Evolutionary conservation across 2,888 invertebrate species (phyloP).

Genomic region (Stenodera caucasica): DNA sequence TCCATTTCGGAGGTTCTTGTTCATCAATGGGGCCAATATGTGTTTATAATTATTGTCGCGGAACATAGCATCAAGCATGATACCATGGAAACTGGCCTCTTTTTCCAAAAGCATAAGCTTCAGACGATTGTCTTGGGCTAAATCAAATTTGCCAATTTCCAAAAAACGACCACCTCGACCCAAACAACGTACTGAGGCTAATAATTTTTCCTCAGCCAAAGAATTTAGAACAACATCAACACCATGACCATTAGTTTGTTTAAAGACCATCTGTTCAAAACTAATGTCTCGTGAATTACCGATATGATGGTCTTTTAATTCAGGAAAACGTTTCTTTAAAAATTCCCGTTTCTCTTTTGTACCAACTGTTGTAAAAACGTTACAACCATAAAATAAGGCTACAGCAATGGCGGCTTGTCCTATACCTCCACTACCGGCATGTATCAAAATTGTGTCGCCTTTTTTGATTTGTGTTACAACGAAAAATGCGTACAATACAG

Average conservation of each 20-base stretch:
- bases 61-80: conserved; percentile 70
- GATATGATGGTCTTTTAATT: conserved; percentile 35
- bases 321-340: conserved; percentile 60
- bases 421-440: conserved; percentile 70
- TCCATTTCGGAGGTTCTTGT: conserved; percentile 56
- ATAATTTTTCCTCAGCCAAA: conserved; percentile 84
- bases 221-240: conserved; percentile 91
- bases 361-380: conserved; percentile 72
- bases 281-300: conserved; percentile 79
- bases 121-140: conserved; percentile 65
- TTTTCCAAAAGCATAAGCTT: conserved; percentile 70
- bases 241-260: conserved; percentile 78
- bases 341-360: conserved; percentile 66
- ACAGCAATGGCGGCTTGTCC: conserved; percentile 79
- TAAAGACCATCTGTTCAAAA: conserved; percentile 82
- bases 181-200: conserved; percentile 66
- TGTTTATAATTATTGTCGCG: background rate
- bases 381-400: conserved; percentile 66
- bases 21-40: conserved; percentile 53
- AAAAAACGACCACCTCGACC: conserved; percentile 67
- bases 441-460: conserved; percentile 58
- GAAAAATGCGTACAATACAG: conserved; percentile 46
- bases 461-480: conserved; percentile 38
- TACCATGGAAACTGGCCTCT: conserved; percentile 73
- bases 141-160: conserved; percentile 83